Conservation (phyloP, 2,888 invertebrate species). For the Spialia ferax region DNA sequence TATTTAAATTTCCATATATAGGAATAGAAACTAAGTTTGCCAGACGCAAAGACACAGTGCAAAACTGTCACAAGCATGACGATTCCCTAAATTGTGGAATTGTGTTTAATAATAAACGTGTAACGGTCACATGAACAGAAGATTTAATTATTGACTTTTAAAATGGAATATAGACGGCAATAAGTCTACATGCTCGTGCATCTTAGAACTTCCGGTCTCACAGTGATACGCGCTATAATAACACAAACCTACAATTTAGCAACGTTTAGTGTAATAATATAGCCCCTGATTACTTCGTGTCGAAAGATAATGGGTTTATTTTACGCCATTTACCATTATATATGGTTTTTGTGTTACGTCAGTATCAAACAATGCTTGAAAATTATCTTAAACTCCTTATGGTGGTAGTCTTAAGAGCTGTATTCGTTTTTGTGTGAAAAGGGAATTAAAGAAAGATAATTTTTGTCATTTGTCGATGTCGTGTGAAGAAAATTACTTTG, state of each 20-base stretch:
- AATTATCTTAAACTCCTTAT: not conserved
- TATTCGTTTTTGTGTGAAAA: not conserved
- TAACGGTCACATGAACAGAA: too few relatives aligned
- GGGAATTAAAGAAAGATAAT: slow-evolving; percentile 17
- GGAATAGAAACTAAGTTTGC: too few relatives aligned
- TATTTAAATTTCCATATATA: too few relatives aligned
- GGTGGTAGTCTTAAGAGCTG: not conserved
- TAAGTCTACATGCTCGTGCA: too few relatives aligned
- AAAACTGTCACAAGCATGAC: too few relatives aligned
- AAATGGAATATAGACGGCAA: too few relatives aligned
- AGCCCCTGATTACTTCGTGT: slow-evolving; percentile 19
- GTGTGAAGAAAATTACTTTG: slow-evolving; percentile 2
- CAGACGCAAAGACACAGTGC: too few relatives aligned
- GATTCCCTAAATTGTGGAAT: too few relatives aligned
- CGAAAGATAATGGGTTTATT: slow-evolving; percentile 37
- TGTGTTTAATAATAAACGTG: too few relatives aligned
- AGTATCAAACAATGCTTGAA: not conserved
- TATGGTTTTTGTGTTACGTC: slow-evolving; percentile 11
- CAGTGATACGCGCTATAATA: slow-evolving; percentile 14
- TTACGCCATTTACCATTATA: slow-evolving; percentile 33
- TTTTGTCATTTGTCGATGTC: slow-evolving; percentile 23
- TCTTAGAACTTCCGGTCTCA: slow-evolving; percentile 11
- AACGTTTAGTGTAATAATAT: slow-evolving; percentile 30
- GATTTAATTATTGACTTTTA: too few relatives aligned
- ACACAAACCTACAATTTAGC: slow-evolving; percentile 34